Conservation (phyloP, 2,888 invertebrate species). For the Chamaedrilus cognettii region DNA sequence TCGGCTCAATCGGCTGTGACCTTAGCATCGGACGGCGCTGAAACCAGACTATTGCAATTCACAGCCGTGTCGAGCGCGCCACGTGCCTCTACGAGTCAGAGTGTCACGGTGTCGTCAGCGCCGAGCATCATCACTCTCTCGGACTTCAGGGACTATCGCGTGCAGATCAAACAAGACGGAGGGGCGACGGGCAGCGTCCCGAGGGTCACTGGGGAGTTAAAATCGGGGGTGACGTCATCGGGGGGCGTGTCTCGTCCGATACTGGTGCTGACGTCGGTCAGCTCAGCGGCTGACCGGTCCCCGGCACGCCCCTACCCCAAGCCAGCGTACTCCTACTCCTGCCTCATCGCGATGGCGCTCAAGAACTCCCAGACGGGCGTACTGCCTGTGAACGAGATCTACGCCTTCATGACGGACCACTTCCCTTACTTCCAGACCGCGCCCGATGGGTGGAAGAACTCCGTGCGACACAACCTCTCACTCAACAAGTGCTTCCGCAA, state of each 20-base stretch:
- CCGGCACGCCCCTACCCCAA: conserved; percentile 62
- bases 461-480: conserved; percentile 95
- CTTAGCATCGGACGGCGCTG: too few species aligned
- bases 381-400: conserved; percentile 96
- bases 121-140: not conserved
- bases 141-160: not conserved
- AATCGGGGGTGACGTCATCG: too few species aligned
- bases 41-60: not conserved
- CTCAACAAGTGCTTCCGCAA: conserved; percentile 99
- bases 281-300: not conserved
- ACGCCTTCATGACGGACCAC: conserved; percentile 99
- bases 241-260: not conserved
- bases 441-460: conserved; percentile 98
- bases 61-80: not conserved
- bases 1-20: too few species aligned
- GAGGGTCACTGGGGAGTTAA: too few species aligned
- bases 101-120: not conserved
- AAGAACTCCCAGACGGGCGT: conserved; percentile 95
- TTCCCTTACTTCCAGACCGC: conserved; percentile 99
- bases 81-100: not conserved
- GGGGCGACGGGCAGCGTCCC: not conserved
- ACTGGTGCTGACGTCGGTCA: not conserved
- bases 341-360: conserved; percentile 95
- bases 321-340: conserved; percentile 97
- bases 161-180: not conserved